These are phyloP conservation scores for Osmerus eperlanus DNA, from an alignment of 2,113 vertebrate genomes.

Conservation along the genomic window DNA sequence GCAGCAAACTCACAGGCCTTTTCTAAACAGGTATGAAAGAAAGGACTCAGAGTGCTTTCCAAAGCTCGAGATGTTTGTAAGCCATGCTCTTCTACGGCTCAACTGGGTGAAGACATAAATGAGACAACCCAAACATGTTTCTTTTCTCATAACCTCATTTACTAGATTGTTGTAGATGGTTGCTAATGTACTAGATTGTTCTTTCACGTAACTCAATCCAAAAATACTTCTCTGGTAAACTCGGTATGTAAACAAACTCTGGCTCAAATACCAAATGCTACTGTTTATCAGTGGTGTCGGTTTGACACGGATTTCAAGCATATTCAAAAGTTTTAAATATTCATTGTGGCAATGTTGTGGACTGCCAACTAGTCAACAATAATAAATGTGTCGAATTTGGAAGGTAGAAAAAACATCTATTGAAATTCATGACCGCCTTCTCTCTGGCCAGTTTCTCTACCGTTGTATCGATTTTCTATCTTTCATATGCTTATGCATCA, in stretches of 20 bases:
- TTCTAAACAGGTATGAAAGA: constrained; percentile 34
- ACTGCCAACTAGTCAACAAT: too few species aligned
- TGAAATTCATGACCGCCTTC: constrained; percentile 46
- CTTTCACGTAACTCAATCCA: too few species aligned
- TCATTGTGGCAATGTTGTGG: too few species aligned
- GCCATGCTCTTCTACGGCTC: constrained; percentile 48
- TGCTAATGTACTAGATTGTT: too few species aligned
- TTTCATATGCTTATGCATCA: constrained; percentile 62
- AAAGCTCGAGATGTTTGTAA: constrained; percentile 35
- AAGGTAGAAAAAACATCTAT: constrained; percentile 11
- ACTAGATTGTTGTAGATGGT: background rate
- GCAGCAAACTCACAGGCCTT: constrained; percentile 57
- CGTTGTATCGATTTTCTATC: constrained; percentile 61
- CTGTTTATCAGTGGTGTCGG: too few species aligned
- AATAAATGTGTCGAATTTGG: too few species aligned
- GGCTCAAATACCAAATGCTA: too few species aligned
- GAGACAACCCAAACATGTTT: constrained; percentile 27
- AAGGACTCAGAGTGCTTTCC: constrained; percentile 8
- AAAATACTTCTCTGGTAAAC: too few species aligned
- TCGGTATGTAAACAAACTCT: too few species aligned
- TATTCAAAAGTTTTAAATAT: too few species aligned
- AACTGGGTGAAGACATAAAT: constrained; percentile 44
- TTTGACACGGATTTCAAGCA: too few species aligned
- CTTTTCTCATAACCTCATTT: constrained; percentile 50
- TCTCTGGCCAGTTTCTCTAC: constrained; percentile 31